Percentiles rank a stretch among this genome's conserved stretches.
Conservation (phyloP, 2,113 vertebrate species). For the Xenopus tropicalis region DNA sequence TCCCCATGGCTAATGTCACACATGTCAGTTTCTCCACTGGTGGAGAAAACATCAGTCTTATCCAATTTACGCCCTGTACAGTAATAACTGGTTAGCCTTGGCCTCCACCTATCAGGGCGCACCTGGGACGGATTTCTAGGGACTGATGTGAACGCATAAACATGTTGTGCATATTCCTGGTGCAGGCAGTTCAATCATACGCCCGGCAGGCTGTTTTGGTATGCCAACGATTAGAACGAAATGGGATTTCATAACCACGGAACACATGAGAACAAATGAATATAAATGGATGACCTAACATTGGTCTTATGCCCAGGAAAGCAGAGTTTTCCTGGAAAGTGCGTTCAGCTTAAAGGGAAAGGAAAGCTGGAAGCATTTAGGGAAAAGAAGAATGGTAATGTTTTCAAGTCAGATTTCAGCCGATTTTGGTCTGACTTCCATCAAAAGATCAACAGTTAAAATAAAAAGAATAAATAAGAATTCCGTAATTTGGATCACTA, state of each 20-base stretch:
- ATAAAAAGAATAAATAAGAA: too few species aligned
- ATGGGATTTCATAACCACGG: neutral
- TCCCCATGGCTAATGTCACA: too few species aligned
- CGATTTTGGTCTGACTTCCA: neutral
- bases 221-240: neutral
- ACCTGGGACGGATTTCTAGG: too few species aligned
- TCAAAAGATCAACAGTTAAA: slow-evolving; percentile 21
- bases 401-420: neutral
- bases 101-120: too few species aligned
- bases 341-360: neutral
- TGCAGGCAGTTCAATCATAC: too few species aligned
- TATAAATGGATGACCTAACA: neutral
- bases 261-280: neutral
- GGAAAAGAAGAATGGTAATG: neutral
- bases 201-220: neutral
- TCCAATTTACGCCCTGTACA: too few species aligned
- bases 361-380: neutral
- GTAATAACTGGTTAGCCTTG: too few species aligned
- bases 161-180: too few species aligned
- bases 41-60: too few species aligned
- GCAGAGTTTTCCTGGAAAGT: slow-evolving; percentile 6
- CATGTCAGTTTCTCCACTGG: too few species aligned
- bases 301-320: slow-evolving; percentile 5
- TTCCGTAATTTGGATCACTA: too few species aligned
- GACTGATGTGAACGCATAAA: too few species aligned